phyloP scores from a whole-genome alignment of 2,113 vertebrate species.

The Myiopsitta monachus region DNA sequence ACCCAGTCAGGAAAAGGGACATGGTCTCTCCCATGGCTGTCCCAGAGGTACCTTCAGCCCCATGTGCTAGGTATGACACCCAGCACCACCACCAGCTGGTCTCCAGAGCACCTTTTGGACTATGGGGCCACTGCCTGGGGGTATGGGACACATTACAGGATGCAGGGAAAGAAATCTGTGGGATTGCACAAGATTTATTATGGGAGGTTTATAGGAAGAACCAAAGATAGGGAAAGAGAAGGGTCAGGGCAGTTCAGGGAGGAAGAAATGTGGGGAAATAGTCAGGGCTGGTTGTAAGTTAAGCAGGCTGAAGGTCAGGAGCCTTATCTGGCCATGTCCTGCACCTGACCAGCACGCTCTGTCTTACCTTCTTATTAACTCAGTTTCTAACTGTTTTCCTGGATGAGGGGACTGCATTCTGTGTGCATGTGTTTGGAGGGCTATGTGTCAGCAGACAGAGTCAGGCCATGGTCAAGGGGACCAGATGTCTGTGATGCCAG shows the following conservation, averaged over 20 bases:
- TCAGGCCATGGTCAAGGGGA: not conserved
- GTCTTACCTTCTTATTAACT: not conserved
- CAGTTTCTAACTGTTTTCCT: not conserved
- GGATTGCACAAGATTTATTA: not conserved
- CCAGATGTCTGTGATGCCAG: not conserved
- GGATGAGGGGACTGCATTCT: not conserved
- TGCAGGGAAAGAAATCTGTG: not conserved
- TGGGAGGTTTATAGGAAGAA: not conserved
- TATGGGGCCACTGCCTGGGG: not conserved
- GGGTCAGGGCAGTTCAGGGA: not conserved
- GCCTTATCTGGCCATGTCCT: not conserved
- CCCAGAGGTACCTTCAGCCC: not conserved
- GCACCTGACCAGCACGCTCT: not conserved
- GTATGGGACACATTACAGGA: not conserved
- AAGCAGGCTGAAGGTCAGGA: not conserved
- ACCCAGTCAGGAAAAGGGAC: not conserved
- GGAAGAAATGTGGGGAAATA: not conserved
- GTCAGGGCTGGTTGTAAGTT: not conserved
- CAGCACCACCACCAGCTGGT: not conserved
- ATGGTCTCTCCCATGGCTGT: not conserved
- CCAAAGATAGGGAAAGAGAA: not conserved
- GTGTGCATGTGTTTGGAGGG: not conserved
- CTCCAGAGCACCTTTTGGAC: not conserved
- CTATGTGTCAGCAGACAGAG: not conserved
- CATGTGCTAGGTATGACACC: rapidly evolving